Evolutionary conservation across 2,888 invertebrate species (phyloP).

Genomic region (Cryptocephalus primarius): DNA sequence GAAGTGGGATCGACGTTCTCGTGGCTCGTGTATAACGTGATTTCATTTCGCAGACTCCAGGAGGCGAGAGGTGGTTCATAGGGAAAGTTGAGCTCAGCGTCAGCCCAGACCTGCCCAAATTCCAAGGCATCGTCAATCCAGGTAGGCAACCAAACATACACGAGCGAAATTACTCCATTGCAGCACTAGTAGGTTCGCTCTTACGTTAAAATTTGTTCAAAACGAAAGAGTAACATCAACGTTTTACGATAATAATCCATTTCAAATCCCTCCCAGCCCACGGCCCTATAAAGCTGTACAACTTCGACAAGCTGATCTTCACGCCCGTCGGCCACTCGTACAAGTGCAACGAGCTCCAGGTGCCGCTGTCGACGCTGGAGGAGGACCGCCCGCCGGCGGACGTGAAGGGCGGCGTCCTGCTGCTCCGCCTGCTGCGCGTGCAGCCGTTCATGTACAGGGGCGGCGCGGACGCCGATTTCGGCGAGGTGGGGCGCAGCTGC

Average conservation of each 20-base stretch:
- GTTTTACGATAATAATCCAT: no score
- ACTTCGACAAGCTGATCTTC: constrained; percentile 58
- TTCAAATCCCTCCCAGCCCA: constrained; percentile 13
- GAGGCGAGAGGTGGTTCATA: constrained; percentile 83
- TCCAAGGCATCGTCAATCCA: constrained; percentile 29
- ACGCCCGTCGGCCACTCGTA: constrained; percentile 83
- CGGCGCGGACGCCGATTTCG: constrained; percentile 51
- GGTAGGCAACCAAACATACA: constrained; percentile 17
- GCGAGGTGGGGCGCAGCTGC: constrained; percentile 68
- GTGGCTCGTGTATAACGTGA: background rate
- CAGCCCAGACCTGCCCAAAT: constrained; percentile 40
- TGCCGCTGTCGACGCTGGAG: constrained; percentile 45
- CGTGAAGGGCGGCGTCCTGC: constrained; percentile 26
- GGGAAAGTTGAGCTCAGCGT: constrained; percentile 65
- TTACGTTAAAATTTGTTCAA: no score
- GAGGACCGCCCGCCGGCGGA: constrained; percentile 27
- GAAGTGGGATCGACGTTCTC: no score
- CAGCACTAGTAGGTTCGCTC: no score
- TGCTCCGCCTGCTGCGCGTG: constrained; percentile 35
- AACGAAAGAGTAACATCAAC: no score
- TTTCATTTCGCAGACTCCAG: constrained; percentile 56
- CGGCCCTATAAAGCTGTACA: constrained; percentile 28
- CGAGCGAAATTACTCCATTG: no score
- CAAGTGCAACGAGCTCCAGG: constrained; percentile 59
- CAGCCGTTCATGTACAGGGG: constrained; percentile 86